Evolutionary conservation across 2,113 vertebrate genomes (phyloP).

Genomic region (Cottus gobio): DNA sequence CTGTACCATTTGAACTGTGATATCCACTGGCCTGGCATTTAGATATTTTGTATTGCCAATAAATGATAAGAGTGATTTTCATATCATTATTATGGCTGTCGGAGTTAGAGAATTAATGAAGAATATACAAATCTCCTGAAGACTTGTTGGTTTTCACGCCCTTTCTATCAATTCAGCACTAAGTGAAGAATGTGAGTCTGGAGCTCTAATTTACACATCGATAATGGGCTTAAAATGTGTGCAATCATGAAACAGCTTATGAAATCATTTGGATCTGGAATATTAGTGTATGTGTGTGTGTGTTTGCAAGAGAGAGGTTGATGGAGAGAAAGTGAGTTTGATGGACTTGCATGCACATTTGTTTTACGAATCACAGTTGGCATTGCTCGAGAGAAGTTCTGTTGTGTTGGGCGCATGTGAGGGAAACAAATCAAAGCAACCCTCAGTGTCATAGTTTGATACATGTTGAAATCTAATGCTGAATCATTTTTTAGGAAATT

Average conservation of each 20-base stretch:
- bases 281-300: not conserved
- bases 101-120: conserved; percentile 24
- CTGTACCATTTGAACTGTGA: conserved; percentile 55
- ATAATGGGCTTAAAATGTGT: conserved; percentile 39
- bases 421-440: not conserved
- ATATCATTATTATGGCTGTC: conserved; percentile 9
- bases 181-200: conserved; percentile 24
- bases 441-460: not conserved
- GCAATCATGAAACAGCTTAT: conserved; percentile 32
- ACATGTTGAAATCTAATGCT: conserved; percentile 25
- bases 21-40: conserved; percentile 50
- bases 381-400: not conserved
- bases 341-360: not conserved
- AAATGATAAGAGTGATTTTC: conserved; percentile 21
- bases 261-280: conserved; percentile 9
- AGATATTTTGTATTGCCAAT: conserved; percentile 38
- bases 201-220: conserved; percentile 29
- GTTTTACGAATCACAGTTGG: not conserved
- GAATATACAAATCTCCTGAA: conserved; percentile 45
- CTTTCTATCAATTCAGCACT: conserved; percentile 16
- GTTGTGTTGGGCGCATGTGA: not conserved
- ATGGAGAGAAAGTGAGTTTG: not conserved
- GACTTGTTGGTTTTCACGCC: conserved; percentile 12
- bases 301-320: not conserved
- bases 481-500: conserved; percentile 9